Percentiles rank a stretch among this genome's conserved stretches.
Conservation (phyloP, 1,140 invertebrate genomes). For the Notospermus geniculatus region DNA sequence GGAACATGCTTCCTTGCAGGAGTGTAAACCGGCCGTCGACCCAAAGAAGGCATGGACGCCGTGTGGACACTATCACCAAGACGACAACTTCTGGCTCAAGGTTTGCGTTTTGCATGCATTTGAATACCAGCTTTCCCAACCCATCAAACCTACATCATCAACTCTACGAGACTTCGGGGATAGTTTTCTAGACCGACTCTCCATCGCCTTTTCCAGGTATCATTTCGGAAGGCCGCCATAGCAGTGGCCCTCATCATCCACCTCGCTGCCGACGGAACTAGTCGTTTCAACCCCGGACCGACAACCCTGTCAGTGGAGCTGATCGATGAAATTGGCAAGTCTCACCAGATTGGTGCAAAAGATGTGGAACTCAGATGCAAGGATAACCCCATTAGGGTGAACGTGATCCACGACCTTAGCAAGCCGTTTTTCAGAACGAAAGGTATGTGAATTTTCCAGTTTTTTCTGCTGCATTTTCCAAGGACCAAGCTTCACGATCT, state of each 20-base stretch:
- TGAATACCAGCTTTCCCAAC: too few relatives aligned
- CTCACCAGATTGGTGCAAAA: slow-evolving; percentile 12
- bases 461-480: too few relatives aligned
- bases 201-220: slow-evolving; percentile 22
- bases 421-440: slow-evolving; percentile 32
- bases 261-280: slow-evolving; percentile 36
- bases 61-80: slow-evolving; percentile 10
- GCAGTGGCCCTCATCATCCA: slow-evolving; percentile 35
- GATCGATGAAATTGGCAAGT: slow-evolving; percentile 21
- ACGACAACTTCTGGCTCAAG: slow-evolving; percentile 15
- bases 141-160: too few relatives aligned
- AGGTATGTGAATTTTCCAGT: too few relatives aligned
- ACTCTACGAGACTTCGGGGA: too few relatives aligned
- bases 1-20: too few relatives aligned
- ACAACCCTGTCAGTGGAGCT: slow-evolving; percentile 27
- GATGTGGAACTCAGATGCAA: slow-evolving; percentile 22
- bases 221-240: slow-evolving; percentile 29
- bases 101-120: too few relatives aligned
- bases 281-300: slow-evolving; percentile 16
- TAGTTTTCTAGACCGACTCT: too few relatives aligned
- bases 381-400: slow-evolving; percentile 24
- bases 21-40: slow-evolving; percentile 17
- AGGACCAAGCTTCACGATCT: too few relatives aligned
- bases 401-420: slow-evolving; percentile 30
- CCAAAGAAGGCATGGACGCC: slow-evolving; percentile 15